These are phyloP conservation scores for Plestiodon gilberti DNA, from an alignment of 2,113 vertebrate species.

Conservation along the genomic window DNA sequence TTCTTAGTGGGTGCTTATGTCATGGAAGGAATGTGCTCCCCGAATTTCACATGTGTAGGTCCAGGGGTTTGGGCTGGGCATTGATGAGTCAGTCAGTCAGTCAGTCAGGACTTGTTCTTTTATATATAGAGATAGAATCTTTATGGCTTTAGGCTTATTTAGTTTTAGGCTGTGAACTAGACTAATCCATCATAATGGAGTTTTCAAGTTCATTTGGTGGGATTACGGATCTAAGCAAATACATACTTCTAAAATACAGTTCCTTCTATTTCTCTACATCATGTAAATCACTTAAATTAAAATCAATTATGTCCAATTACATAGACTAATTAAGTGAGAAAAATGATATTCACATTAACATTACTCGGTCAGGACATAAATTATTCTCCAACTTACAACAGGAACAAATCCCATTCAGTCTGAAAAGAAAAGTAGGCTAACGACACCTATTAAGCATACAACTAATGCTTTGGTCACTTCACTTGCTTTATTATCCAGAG, in stretches of 20 bases:
- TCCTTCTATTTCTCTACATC: fast-evolving
- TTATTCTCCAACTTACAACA: neutral
- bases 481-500: too few species aligned
- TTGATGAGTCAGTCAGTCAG: too few species aligned
- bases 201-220: neutral
- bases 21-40: too few species aligned
- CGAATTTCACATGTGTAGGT: too few species aligned
- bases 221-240: conserved; percentile 14
- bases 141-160: neutral
- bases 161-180: neutral
- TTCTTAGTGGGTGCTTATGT: too few species aligned
- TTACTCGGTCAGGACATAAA: neutral
- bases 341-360: neutral
- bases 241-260: neutral
- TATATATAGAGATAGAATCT: too few species aligned
- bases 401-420: neutral
- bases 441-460: neutral
- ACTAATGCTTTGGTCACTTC: neutral
- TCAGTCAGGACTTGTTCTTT: too few species aligned
- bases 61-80: too few species aligned
- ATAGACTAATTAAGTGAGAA: neutral
- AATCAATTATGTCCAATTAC: neutral
- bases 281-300: neutral
- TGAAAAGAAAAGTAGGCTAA: neutral
- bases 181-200: neutral